A percentile compares a stretch with the other conserved stretches of the same genome.
Conservation (phyloP, 1,140 invertebrate species). For the Colletes gigas region DNA sequence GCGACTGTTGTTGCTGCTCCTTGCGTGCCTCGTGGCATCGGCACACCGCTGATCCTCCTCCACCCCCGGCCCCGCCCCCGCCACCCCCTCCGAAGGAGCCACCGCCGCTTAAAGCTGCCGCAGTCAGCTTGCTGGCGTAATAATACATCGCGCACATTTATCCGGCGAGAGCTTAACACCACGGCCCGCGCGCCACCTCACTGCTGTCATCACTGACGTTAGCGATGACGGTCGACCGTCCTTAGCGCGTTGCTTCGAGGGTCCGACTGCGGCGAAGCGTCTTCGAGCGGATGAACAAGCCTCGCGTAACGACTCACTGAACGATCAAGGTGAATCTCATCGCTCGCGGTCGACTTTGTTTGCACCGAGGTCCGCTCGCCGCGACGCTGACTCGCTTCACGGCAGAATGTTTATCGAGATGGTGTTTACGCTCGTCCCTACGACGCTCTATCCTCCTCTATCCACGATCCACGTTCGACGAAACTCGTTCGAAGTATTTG, state of each 20-base stretch:
- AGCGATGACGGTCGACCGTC: conserved; percentile 67
- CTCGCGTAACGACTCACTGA: not conserved
- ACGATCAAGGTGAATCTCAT: not conserved
- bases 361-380: too few species aligned
- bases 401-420: not conserved
- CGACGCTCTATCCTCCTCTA: too few species aligned
- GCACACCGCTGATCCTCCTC: conserved; percentile 62
- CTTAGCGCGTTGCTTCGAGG: conserved; percentile 42
- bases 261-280: not conserved
- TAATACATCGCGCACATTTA: conserved; percentile 82
- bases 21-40: conserved; percentile 73
- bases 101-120: conserved; percentile 79
- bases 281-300: not conserved
- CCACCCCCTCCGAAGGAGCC: conserved; percentile 62
- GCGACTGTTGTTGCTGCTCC: conserved; percentile 61
- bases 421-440: not conserved
- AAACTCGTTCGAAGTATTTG: not conserved
- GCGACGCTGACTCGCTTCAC: not conserved
- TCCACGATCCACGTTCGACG: too few species aligned
- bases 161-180: conserved; percentile 79
- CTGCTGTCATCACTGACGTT: conserved; percentile 80
- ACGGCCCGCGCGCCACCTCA: conserved; percentile 77
- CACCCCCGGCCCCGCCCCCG: conserved; percentile 46
- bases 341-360: too few species aligned
- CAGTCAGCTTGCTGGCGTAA: conserved; percentile 81